These are phyloP conservation scores for Anoplius nigerrimus DNA, from an alignment of 2,888 invertebrate genomes.

Conservation along the genomic window DNA sequence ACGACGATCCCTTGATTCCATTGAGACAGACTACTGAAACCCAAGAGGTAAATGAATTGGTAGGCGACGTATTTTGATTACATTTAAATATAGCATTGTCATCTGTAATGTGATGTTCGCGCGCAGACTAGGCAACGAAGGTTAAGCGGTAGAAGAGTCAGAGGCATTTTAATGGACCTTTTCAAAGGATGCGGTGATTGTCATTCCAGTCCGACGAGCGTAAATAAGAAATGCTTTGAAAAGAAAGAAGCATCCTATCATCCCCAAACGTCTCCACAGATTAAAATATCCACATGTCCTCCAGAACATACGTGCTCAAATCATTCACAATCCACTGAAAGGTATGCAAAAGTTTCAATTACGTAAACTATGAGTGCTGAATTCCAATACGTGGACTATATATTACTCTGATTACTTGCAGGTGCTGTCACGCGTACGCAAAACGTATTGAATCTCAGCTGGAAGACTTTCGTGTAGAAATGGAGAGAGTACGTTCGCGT, in stretches of 20 bases:
- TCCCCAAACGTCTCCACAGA: constrained; percentile 29
- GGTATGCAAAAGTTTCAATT: constrained; percentile 23
- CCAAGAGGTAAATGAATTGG: constrained; percentile 56
- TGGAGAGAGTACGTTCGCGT: constrained; percentile 64
- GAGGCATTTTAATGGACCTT: constrained; percentile 66
- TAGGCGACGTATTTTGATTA: background rate
- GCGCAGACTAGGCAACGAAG: constrained; percentile 62
- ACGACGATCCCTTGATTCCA: constrained; percentile 54
- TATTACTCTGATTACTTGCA: constrained; percentile 32
- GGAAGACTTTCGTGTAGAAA: constrained; percentile 62
- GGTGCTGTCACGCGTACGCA: constrained; percentile 59
- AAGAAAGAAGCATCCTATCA: constrained; percentile 28
- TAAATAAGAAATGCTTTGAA: constrained; percentile 23
- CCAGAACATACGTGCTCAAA: constrained; percentile 39
- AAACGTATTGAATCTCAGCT: constrained; percentile 60
- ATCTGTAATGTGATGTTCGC: background rate
- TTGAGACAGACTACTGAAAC: constrained; percentile 44
- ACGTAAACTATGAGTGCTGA: background rate
- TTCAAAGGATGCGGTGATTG: constrained; percentile 68
- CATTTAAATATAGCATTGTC: background rate
- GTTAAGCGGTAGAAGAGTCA: constrained; percentile 65
- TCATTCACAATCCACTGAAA: constrained; percentile 35
- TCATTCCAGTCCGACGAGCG: constrained; percentile 39
- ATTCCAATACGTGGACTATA: background rate
- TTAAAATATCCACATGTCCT: constrained; percentile 35